These are phyloP conservation scores for Mobula hypostoma DNA, from an alignment of 2,113 vertebrate species.

Conservation along the genomic window DNA sequence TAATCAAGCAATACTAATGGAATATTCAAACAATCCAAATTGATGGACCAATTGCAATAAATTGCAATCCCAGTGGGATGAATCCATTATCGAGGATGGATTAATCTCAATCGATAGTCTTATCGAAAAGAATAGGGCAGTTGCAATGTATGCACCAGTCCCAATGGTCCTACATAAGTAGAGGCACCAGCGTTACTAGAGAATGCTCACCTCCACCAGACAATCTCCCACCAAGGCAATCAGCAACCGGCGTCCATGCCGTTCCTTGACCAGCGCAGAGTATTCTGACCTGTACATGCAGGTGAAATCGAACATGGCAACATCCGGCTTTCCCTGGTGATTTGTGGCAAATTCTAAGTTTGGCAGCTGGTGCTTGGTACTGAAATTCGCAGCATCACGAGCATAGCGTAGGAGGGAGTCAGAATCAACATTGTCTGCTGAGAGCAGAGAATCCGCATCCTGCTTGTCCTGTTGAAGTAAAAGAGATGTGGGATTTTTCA, in stretches of 20 bases:
- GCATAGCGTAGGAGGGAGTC: slow-evolving; percentile 65
- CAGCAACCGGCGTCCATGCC: slow-evolving; percentile 58
- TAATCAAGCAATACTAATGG: background rate
- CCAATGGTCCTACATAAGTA: background rate
- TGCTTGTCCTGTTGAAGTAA: slow-evolving; percentile 56
- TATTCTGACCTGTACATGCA: slow-evolving; percentile 77
- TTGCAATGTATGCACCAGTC: background rate
- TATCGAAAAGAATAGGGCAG: background rate
- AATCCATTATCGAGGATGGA: background rate
- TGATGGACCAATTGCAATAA: background rate
- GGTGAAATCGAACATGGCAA: slow-evolving; percentile 83
- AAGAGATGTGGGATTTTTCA: background rate
- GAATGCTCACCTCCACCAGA: slow-evolving; percentile 76
- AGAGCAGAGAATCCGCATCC: slow-evolving; percentile 63
- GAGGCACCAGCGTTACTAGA: background rate
- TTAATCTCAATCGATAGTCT: background rate
- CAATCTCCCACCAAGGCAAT: slow-evolving; percentile 81
- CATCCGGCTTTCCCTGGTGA: slow-evolving; percentile 53
- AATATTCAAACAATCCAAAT: background rate
- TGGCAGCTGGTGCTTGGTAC: slow-evolving; percentile 63
- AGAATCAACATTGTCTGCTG: slow-evolving; percentile 57
- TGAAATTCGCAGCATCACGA: slow-evolving; percentile 68
- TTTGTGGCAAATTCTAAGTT: slow-evolving; percentile 65
- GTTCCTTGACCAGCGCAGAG: slow-evolving; percentile 68
- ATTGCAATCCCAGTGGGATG: background rate